phyloP scores from a whole-genome alignment of 2,888 invertebrate genomes.

The Balanococcus diminutus region DNA sequence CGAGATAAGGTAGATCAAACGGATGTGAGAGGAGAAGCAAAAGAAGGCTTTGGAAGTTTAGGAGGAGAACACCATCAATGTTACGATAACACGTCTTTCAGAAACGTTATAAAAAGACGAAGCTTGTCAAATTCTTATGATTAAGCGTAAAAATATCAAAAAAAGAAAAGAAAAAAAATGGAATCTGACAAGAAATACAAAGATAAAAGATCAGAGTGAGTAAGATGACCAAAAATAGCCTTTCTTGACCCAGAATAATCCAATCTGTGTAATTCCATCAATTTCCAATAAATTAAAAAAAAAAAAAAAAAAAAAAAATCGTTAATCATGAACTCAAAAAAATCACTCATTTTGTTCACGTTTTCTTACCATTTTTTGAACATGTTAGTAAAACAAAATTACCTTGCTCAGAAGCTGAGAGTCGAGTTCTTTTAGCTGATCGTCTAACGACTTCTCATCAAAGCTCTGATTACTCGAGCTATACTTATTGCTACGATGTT shows the following conservation, averaged over 20 bases:
- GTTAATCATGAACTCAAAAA: not conserved
- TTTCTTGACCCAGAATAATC: too few species aligned
- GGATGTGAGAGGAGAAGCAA: constrained; percentile 9
- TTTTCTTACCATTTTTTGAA: constrained; percentile 11
- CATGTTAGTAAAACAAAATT: constrained; percentile 54
- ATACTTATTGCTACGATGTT: constrained; percentile 58
- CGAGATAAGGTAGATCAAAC: not conserved
- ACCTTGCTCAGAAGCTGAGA: constrained; percentile 67
- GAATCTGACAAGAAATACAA: too few species aligned
- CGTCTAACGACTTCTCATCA: constrained; percentile 78
- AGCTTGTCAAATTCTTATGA: not conserved
- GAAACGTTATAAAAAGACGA: not conserved
- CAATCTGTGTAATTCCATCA: not conserved
- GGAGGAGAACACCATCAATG: constrained; percentile 7
- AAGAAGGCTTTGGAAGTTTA: not conserved
- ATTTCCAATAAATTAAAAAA: not conserved
- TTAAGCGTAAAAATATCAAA: not conserved
- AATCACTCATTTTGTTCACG: not conserved
- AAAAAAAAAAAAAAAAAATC: constrained; percentile 7
- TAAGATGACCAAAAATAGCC: too few species aligned
- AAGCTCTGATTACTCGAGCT: constrained; percentile 64
- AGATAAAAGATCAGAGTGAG: too few species aligned
- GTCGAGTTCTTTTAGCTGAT: constrained; percentile 81
- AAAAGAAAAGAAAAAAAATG: not conserved
- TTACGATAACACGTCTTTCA: constrained; percentile 20